A percentile compares a stretch with the other conserved stretches of the same genome.
Conservation (phyloP, 2,113 vertebrate species). For the Dolichotis patagonum region DNA sequence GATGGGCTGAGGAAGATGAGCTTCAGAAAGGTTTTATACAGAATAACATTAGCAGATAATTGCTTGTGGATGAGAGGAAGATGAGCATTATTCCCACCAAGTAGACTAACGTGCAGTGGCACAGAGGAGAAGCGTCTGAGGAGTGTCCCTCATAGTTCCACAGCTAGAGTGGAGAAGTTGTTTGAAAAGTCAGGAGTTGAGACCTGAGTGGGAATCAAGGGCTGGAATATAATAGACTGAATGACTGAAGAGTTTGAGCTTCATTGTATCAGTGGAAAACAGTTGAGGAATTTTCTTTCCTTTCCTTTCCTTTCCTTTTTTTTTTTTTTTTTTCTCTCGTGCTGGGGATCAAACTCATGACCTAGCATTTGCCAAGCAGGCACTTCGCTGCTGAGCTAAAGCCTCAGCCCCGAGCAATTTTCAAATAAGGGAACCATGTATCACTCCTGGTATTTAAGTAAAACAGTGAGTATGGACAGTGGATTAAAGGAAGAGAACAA, state of each 20-base stretch:
- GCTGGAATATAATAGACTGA: neutral
- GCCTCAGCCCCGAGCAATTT: neutral
- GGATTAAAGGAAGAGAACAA: neutral
- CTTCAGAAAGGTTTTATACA: neutral
- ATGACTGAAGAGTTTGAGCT: neutral
- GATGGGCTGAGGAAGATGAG: neutral
- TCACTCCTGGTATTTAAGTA: neutral
- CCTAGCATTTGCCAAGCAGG: too few species aligned
- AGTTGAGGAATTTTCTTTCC: neutral
- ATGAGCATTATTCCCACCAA: neutral
- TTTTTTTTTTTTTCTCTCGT: too few species aligned
- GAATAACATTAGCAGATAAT: neutral
- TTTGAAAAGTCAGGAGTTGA: neutral
- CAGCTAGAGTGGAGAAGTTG: neutral
- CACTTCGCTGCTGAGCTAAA: too few species aligned
- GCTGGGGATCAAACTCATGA: too few species aligned
- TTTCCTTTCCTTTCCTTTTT: too few species aligned
- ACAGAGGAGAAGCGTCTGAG: neutral
- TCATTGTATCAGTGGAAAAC: neutral
- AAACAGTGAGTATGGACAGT: neutral
- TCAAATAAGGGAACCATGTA: neutral
- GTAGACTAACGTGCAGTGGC: neutral
- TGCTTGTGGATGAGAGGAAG: neutral
- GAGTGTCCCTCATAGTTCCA: neutral
- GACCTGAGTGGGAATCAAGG: neutral